These are phyloP conservation scores for Apis dorsata DNA, from an alignment of 1,140 invertebrate genomes.

Conservation along the genomic window DNA sequence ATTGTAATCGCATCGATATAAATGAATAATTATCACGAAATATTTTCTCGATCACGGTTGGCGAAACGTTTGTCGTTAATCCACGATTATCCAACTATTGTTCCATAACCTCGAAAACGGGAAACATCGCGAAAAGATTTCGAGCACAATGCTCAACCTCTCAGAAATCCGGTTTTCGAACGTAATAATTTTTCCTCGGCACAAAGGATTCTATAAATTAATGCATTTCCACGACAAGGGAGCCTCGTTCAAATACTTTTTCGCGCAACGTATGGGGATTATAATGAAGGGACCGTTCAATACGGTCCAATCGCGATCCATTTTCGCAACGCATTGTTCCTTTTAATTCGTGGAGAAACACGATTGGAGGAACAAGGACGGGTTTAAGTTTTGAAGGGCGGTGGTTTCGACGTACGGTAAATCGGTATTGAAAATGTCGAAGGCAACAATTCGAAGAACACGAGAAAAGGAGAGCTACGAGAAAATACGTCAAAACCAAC, in stretches of 20 bases:
- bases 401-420: background rate
- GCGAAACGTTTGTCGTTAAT: too few species aligned
- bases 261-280: background rate
- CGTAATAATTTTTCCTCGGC: background rate
- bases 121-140: background rate
- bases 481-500: constrained; percentile 17
- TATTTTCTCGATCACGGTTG: too few species aligned
- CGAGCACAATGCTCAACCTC: background rate
- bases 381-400: too few species aligned
- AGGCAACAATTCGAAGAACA: background rate
- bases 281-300: background rate
- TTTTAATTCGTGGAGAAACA: constrained; percentile 5
- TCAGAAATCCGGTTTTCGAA: constrained; percentile 1
- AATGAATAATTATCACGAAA: too few species aligned
- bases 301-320: background rate
- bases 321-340: background rate
- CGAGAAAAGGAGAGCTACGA: background rate
- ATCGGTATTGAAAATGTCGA: background rate
- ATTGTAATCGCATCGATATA: too few species aligned
- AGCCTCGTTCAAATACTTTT: background rate
- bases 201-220: constrained; percentile 4
- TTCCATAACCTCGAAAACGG: background rate
- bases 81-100: too few species aligned
- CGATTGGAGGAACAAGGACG: too few species aligned
- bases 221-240: background rate